phyloP scores from a whole-genome alignment of 2,113 vertebrate genomes.

The Sigmodon hispidus region DNA sequence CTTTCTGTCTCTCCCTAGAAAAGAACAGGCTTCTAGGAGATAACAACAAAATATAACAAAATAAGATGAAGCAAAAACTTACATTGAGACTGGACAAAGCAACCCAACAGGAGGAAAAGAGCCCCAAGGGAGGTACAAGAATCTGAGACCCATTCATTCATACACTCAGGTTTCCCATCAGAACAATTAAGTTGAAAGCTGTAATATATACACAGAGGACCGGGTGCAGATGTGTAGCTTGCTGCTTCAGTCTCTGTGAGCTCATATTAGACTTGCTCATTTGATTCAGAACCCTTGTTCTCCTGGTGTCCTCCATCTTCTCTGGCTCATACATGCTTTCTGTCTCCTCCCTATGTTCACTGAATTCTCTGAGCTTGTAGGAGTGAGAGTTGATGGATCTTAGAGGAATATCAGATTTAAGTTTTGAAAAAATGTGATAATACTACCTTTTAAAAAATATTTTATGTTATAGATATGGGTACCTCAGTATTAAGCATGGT shows the following conservation, averaged over 20 bases:
- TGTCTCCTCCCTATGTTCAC: background rate
- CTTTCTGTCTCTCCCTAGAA: background rate
- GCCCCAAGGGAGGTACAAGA: background rate
- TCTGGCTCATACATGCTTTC: background rate
- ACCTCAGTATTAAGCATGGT: no score
- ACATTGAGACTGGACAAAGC: background rate
- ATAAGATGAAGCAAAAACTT: background rate
- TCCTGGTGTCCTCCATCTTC: background rate
- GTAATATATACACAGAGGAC: background rate
- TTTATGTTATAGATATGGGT: no score
- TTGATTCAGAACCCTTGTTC: no score
- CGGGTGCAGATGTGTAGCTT: background rate
- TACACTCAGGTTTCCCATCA: background rate
- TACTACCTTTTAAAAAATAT: no score
- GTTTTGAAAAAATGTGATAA: no score
- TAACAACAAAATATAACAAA: background rate
- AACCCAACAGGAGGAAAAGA: background rate
- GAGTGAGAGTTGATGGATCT: background rate
- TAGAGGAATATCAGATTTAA: no score
- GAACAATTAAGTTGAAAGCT: no score
- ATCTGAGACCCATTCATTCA: background rate
- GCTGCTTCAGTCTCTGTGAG: background rate
- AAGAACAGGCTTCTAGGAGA: background rate
- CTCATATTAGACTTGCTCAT: background rate
- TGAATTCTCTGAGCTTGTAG: background rate